These are phyloP conservation scores for Ceramica pisi DNA, from an alignment of 2,888 invertebrate genomes.

Conservation along the genomic window DNA sequence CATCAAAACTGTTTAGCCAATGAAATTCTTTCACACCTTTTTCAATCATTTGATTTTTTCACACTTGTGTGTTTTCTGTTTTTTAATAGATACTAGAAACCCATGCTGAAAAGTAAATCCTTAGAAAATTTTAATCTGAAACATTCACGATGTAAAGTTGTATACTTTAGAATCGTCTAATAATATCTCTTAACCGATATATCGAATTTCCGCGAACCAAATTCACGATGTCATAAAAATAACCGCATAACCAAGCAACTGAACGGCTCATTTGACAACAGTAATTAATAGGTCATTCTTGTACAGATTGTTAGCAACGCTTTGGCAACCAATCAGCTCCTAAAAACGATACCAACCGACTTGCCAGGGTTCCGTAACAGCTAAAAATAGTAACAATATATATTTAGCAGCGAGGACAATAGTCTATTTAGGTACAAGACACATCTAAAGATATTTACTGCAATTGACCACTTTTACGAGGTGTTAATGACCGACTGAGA, in stretches of 20 bases:
- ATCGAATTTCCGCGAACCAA: conserved; percentile 34
- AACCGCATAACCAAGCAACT: conserved; percentile 44
- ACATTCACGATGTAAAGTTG: not conserved
- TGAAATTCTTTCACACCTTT: too few relatives aligned
- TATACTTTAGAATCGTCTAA: not conserved
- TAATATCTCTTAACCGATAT: conserved; percentile 9
- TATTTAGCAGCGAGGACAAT: conserved; percentile 67
- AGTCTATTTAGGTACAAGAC: conserved; percentile 39
- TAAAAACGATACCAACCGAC: conserved; percentile 63
- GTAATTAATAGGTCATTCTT: conserved; percentile 64
- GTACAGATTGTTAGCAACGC: conserved; percentile 59
- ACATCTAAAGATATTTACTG: conserved; percentile 25
- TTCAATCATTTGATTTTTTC: too few relatives aligned
- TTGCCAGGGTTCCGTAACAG: conserved; percentile 70
- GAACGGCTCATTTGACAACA: conserved; percentile 53
- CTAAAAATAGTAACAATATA: conserved; percentile 72
- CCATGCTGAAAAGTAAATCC: not conserved
- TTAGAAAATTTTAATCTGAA: not conserved
- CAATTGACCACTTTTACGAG: conserved; percentile 17
- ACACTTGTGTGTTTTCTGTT: too few relatives aligned
- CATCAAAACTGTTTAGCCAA: too few relatives aligned
- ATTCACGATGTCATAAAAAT: conserved; percentile 36
- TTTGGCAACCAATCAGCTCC: conserved; percentile 76
- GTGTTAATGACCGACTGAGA: conserved; percentile 10
- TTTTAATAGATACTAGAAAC: not conserved